Percentiles rank a stretch among this genome's conserved stretches.
Evolutionary conservation across 2,888 invertebrate genomes (phyloP).

Genomic region (Mimachlamys varia): DNA sequence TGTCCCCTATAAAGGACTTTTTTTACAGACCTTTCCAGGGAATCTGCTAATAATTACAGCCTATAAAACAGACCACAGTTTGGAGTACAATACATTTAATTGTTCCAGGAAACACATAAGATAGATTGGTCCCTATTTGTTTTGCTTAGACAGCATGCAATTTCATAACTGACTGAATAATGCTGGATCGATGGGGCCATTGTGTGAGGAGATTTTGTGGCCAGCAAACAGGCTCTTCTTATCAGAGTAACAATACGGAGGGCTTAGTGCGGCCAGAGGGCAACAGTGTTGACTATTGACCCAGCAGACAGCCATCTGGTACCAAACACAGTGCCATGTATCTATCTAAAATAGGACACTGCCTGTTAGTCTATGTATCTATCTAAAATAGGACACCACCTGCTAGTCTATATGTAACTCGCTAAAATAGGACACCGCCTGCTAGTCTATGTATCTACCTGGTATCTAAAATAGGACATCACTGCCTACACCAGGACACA

Average conservation of each 20-base stretch:
- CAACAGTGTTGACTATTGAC: conserved; percentile 11
- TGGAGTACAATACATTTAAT: no score
- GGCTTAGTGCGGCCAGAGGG: neutral
- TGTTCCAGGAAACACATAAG: neutral
- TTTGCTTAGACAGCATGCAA: neutral
- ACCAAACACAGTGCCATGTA: neutral
- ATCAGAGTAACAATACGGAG: neutral
- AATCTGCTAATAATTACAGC: no score
- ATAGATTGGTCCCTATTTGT: neutral
- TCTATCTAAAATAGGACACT: neutral
- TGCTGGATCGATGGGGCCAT: neutral
- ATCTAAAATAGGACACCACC: neutral
- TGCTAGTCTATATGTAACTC: neutral
- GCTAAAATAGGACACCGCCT: neutral
- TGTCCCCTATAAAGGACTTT: no score
- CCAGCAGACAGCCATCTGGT: neutral
- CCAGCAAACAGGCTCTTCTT: neutral
- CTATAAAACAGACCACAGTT: no score
- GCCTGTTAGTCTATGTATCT: neutral
- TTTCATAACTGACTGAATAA: neutral
- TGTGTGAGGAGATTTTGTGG: neutral
- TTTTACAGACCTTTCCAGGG: no score
- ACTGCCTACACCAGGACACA: neutral
- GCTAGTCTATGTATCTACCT: neutral
- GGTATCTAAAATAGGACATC: neutral